Percentiles rank a stretch among this genome's conserved stretches.
Conservation (phyloP, 2,797 vertebrate species). For the Sphaeramia orbicularis region DNA sequence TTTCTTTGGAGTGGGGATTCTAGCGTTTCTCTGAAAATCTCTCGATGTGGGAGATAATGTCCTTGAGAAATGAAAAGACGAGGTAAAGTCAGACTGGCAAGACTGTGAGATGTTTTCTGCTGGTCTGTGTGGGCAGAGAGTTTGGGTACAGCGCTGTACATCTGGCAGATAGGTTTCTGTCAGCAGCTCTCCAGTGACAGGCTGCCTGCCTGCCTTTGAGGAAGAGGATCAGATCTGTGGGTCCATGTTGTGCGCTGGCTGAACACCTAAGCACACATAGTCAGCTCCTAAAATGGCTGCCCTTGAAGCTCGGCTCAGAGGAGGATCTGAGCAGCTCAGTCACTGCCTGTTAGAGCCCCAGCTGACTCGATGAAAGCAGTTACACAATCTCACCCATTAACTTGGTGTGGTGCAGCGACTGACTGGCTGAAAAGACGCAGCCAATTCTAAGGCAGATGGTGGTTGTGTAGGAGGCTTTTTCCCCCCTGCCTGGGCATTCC, state of each 20-base stretch:
- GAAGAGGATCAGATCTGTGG: constrained; percentile 90
- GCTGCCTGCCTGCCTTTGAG: constrained; percentile 82
- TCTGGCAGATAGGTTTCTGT: constrained; percentile 88
- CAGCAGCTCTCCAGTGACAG: constrained; percentile 86
- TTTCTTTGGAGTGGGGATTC: constrained; percentile 36
- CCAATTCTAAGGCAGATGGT: constrained; percentile 69
- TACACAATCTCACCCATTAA: constrained; percentile 92
- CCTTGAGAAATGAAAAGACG: constrained; percentile 70
- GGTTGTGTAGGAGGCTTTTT: constrained; percentile 64
- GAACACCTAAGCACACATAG: constrained; percentile 85
- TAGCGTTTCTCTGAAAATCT: constrained; percentile 59
- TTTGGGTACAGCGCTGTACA: constrained; percentile 78
- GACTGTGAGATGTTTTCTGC: constrained; percentile 79
- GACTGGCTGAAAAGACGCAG: constrained; percentile 81
- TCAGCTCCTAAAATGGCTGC: constrained; percentile 99
- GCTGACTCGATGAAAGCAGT: constrained; percentile 93
- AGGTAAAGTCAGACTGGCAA: constrained; percentile 68
- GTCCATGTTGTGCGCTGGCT: constrained; percentile 94
- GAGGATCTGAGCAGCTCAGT: constrained; percentile 94
- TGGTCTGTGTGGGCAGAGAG: constrained; percentile 79
- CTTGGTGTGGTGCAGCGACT: constrained; percentile 88
- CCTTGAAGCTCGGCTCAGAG: constrained; percentile 90
- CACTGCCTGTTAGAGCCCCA: constrained; percentile 90
- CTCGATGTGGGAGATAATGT: constrained; percentile 74
- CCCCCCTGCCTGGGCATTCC: constrained; percentile 42